Evolutionary conservation across 2,113 vertebrate species (phyloP), one percentile per base, ranked within the genome.

Genomic region (Progne subis): DNA sequence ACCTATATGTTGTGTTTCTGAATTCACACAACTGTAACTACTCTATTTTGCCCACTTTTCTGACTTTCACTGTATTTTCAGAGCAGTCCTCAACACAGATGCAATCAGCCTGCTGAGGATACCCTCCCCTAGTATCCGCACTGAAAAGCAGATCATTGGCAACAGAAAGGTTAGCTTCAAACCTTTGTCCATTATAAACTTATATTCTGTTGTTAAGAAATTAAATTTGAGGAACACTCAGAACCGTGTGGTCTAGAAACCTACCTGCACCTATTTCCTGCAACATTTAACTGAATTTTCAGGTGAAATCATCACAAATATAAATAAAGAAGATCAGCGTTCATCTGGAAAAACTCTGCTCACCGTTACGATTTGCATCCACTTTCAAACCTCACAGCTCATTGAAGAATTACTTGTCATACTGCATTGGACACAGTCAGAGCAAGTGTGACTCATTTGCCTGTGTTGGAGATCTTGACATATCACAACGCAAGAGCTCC

Each of bases 371-470:
- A 57, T 91, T 93, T 89, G 56, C 61, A 91, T 82, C 41, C 34
- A 64, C 49, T 90, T 94, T 79, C 49, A 82, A 90, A 87, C n/a
- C 37, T 53, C 6, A 2, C 53, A 77, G 67, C 1, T 80, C 55
- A 31, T 88, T 90, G 84, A 95, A 60, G 28, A 90, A 95, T 88
- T 82, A 72, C 21, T 64, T 49, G 75, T 82, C 85, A 18, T 76
- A 90, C 85, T 92, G 43, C 21, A 44, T 32, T 47, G 46, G 82
- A 93, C 61, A 82, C 41, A 50, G 46, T 82, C 70, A 61, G 85
- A 85, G 92, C 5, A 21, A 72, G 7, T 12, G 44, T 72, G 75
- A 72, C 46, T 69, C 49, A 61, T 49, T 76, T 79, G 61, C 67
- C 63, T 74, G 17, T 37, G 21, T 49, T 93, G 57, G 31, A 79